phyloP scores from a whole-genome alignment of 2,113 vertebrate genomes.

The Astur gentilis region DNA sequence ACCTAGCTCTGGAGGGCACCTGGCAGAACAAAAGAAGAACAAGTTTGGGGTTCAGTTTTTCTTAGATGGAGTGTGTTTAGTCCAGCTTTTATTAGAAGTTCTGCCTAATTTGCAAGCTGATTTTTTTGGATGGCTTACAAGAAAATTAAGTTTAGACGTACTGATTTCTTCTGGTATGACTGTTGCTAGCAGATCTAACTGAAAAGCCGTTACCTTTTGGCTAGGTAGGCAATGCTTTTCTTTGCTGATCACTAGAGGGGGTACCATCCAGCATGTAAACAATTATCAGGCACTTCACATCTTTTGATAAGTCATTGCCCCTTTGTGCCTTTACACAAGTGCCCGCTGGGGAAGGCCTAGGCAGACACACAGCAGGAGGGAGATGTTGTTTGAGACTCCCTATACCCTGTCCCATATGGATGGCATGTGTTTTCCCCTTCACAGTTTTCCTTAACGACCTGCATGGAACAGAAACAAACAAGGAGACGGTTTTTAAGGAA shows the following conservation, averaged over 20 bases:
- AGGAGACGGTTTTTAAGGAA: neutral
- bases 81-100: neutral
- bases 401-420: rapidly evolving
- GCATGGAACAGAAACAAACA: neutral
- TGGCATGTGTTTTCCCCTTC: neutral
- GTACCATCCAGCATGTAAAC: neutral
- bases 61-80: neutral
- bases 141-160: neutral
- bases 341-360: neutral
- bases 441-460: neutral
- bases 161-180: neutral
- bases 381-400: neutral
- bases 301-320: neutral
- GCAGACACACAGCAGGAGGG: neutral
- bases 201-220: neutral
- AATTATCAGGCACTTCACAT: neutral
- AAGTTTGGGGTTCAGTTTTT: neutral
- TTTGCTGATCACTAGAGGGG: neutral
- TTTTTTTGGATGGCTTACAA: neutral
- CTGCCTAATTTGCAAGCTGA: neutral
- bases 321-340: neutral
- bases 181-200: neutral
- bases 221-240: neutral
- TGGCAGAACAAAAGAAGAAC: neutral
- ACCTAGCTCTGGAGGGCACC: neutral